A percentile compares a stretch with the other conserved stretches of the same genome.
These are phyloP conservation scores for Chaetodon trifasciatus DNA, from an alignment of 2,797 vertebrate genomes.

Conservation along the genomic window DNA sequence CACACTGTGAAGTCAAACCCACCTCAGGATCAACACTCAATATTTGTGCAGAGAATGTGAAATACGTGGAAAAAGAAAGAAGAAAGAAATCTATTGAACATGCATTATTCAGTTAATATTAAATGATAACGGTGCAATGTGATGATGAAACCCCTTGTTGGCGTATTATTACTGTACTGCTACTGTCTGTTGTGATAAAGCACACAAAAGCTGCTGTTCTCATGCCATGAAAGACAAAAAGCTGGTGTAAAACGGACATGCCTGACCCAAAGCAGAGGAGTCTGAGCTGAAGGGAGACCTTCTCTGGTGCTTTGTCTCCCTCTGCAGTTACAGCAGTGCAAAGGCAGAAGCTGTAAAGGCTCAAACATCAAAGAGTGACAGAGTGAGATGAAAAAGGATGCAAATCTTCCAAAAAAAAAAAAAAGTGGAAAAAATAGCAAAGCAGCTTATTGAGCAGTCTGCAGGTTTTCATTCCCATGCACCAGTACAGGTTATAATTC, in stretches of 20 bases:
- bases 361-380: not conserved
- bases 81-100: not conserved
- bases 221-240: not conserved
- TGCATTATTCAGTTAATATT: not conserved
- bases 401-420: not conserved
- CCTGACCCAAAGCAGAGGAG: slow-evolving; percentile 32
- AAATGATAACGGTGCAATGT: not conserved
- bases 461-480: not conserved
- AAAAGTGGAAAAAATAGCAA: not conserved
- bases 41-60: not conserved
- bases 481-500: not conserved
- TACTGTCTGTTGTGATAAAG: not conserved
- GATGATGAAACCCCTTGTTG: not conserved
- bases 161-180: not conserved
- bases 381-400: not conserved
- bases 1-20: not conserved
- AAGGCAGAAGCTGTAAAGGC: not conserved
- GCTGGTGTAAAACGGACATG: slow-evolving; percentile 13
- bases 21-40: not conserved
- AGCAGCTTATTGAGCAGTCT: not conserved
- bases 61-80: not conserved
- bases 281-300: not conserved
- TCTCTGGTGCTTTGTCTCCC: slow-evolving; percentile 74
- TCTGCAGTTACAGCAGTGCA: slow-evolving; percentile 57
- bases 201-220: not conserved